These are phyloP conservation scores for Erythrolamprus reginae DNA, from an alignment of 2,113 vertebrate genomes.

Conservation along the genomic window DNA sequence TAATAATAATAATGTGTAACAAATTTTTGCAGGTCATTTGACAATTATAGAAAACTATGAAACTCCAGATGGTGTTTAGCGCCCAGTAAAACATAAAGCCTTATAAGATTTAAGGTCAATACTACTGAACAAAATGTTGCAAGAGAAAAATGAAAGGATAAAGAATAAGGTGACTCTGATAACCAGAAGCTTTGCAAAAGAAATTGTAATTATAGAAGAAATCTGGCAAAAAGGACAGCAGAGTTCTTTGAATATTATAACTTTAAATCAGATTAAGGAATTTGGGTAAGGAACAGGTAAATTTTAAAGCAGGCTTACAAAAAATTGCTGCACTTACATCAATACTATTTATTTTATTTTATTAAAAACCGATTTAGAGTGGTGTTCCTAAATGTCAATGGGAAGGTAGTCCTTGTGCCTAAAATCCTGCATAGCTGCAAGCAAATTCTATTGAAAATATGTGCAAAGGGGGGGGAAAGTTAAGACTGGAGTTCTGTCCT, in stretches of 20 bases:
- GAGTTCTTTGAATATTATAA: not conserved
- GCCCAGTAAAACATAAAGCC: not conserved
- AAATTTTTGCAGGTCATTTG: constrained; percentile 6
- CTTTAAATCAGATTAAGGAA: constrained; percentile 13
- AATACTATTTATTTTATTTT: not conserved
- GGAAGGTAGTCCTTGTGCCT: not conserved
- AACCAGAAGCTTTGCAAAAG: constrained; percentile 22
- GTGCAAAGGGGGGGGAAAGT: not conserved
- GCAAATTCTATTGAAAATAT: not conserved
- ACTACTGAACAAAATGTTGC: not conserved
- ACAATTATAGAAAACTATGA: constrained; percentile 11
- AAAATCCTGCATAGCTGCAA: not conserved
- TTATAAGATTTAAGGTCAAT: not conserved
- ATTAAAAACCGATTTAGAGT: not conserved
- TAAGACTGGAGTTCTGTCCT: not conserved
- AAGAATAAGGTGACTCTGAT: not conserved
- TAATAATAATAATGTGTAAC: no score
- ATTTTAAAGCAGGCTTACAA: not conserved
- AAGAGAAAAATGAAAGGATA: constrained; percentile 19
- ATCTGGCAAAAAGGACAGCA: not conserved
- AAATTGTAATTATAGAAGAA: not conserved
- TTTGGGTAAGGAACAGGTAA: not conserved
- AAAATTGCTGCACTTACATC: not conserved
- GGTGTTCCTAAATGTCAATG: not conserved
- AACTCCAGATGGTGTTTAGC: constrained; percentile 2